Evolutionary conservation across 2,113 vertebrate genomes (phyloP), one percentile per base, ranked within the genome.

Genomic region (Heterocephalus glaber): DNA sequence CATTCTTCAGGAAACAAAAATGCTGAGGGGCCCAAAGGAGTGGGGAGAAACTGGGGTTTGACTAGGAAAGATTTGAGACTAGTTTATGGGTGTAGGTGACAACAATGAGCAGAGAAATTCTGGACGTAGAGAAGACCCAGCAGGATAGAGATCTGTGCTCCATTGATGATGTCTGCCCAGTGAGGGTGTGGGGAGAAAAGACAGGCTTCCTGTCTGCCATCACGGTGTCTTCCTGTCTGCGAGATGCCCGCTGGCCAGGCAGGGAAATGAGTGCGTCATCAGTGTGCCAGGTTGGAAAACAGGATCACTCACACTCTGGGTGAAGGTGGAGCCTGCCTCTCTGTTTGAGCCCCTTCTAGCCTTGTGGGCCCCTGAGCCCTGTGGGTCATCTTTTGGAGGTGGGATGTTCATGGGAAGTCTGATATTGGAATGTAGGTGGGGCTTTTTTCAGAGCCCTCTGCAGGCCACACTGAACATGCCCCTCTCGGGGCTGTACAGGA

Each of bases 111-210:
- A 44, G n/a, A 74, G 70, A 86, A 2, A 26, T 47, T 68, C 61
- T 63, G 30, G 7, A 38, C 2, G 3, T 28, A 8, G 61, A 88
- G 38, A 61, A 60, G 68, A 82, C 41, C 61, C 7, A 2, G 66
- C 63, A 49, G 87, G 86, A 61, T 47, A 9, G 66, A 86, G 76
- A 17, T 89, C 85, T 74, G 81, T 56, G 82, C 19, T 96, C 94
- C 74, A 12, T 58, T 63, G 58, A 86, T 47, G 86, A 94, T 83
- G 91, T 92, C 96, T 91, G 83, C 44, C 30, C n/a, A 14, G 33
- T 1, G 0, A 54, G 33, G 82, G 14, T 11, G 0, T 17, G 16
- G 79, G 10, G 8, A 19, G 20, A 30, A 20, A 0, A 1, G 58
- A 20, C 49, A n/a, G 38, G 26, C 1, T 28, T 77, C 30, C 22